Percentiles rank a stretch among this genome's conserved stretches.
Conservation (phyloP, 2,113 vertebrate genomes). For the Tragelaphus imberbis region DNA sequence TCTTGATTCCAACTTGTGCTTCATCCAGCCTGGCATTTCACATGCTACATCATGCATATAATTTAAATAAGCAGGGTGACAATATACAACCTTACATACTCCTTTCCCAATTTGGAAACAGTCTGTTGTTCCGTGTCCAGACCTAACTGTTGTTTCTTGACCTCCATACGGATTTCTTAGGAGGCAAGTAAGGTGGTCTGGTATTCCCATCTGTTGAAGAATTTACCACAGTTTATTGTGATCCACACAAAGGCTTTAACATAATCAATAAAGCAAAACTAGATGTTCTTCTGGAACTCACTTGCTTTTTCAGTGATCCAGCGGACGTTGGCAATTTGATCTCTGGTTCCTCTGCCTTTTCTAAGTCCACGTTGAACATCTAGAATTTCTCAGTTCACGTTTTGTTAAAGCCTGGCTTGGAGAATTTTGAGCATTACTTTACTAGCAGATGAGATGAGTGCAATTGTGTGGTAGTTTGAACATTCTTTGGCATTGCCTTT, state of each 20-base stretch:
- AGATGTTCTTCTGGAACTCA: not conserved
- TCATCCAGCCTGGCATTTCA: not conserved
- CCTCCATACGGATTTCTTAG: not conserved
- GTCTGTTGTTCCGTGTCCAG: not conserved
- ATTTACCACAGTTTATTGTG: not conserved
- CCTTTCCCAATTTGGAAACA: not conserved
- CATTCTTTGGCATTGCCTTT: not conserved
- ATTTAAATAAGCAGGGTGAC: not conserved
- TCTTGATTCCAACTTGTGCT: not conserved
- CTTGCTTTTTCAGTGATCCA: not conserved
- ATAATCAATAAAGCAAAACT: not conserved
- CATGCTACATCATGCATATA: not conserved
- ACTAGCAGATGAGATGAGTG: not conserved
- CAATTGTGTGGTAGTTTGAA: rapidly evolving
- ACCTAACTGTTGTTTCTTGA: not conserved
- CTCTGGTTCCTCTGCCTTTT: not conserved
- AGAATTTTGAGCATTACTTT: not conserved
- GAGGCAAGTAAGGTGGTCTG: not conserved
- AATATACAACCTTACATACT: not conserved
- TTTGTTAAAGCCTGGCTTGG: not conserved
- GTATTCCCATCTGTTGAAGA: not conserved
- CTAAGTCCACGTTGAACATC: not conserved
- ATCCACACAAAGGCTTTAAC: not conserved
- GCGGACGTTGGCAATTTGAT: not conserved
- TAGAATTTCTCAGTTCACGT: not conserved